A percentile compares a stretch with the other conserved stretches of the same genome.
phyloP scores from a whole-genome alignment of 1,140 invertebrate species.

The Drosophila persimilis region DNA sequence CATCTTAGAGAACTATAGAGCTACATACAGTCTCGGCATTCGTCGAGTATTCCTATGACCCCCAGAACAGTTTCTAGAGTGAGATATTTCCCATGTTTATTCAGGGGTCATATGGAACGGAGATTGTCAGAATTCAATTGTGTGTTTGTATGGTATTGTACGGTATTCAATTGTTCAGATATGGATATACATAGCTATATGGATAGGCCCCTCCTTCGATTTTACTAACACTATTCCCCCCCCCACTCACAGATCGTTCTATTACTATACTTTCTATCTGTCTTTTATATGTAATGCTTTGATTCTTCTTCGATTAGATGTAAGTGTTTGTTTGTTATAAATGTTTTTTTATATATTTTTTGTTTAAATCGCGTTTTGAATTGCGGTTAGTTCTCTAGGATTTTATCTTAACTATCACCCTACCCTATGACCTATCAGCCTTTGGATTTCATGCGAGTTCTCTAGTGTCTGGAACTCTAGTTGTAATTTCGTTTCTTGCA shows the following conservation, averaged over 20 bases:
- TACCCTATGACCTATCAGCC: not conserved
- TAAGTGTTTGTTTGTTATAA: conserved; percentile 79
- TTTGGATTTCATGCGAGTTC: conserved; percentile 18
- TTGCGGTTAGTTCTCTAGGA: conserved; percentile 34
- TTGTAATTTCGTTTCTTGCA: conserved; percentile 37
- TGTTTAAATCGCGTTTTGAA: conserved; percentile 13
- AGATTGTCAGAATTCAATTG: conserved; percentile 26
- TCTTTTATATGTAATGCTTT: conserved; percentile 26
- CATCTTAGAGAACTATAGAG: conserved; percentile 25
- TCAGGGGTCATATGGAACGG: conserved; percentile 23
- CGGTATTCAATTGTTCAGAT: conserved; percentile 18
- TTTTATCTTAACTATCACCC: conserved; percentile 9
- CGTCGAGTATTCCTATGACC: conserved; percentile 35
- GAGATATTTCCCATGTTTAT: conserved; percentile 17
- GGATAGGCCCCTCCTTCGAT: conserved; percentile 20
- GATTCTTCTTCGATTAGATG: conserved; percentile 51
- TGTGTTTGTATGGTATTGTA: conserved; percentile 45
- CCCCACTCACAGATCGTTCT: conserved; percentile 9
- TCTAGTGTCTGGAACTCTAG: conserved; percentile 32
- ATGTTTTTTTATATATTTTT: conserved; percentile 65
- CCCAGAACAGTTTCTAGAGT: conserved; percentile 22
- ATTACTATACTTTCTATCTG: conserved; percentile 10
- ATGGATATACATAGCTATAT: not conserved
- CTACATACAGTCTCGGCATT: conserved; percentile 13
- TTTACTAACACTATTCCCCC: conserved; percentile 49